These are phyloP conservation scores for Escarpia spicata DNA, from an alignment of 2,888 invertebrate genomes.

Conservation along the genomic window DNA sequence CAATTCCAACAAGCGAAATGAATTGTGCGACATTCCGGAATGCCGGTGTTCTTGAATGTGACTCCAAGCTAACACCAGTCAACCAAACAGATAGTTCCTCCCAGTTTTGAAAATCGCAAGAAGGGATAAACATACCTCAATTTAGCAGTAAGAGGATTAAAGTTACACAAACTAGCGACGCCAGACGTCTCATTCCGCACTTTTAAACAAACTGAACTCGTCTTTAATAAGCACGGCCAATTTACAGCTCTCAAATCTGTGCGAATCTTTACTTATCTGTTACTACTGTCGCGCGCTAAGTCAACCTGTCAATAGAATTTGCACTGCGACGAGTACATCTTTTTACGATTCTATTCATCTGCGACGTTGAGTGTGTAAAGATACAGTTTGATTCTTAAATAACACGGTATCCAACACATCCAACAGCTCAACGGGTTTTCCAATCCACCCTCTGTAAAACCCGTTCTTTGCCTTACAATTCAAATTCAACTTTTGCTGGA, in stretches of 20 bases:
- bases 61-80: not conserved
- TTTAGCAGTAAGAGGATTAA: not conserved
- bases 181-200: not conserved
- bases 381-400: not conserved
- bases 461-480: not conserved
- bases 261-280: not conserved
- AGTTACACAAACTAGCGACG: not conserved
- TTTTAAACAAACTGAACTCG: not conserved
- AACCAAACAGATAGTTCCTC: not conserved
- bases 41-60: too few species aligned
- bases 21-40: too few species aligned
- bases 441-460: not conserved
- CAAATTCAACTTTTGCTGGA: not conserved
- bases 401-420: not conserved
- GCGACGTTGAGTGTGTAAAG: not conserved
- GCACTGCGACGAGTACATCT: not conserved
- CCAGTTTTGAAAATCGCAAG: not conserved
- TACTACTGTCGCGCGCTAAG: not conserved
- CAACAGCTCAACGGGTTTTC: not conserved
- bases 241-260: not conserved
- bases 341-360: not conserved
- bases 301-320: not conserved
- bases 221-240: not conserved
- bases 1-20: too few species aligned
- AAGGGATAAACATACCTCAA: not conserved